phyloP scores from a whole-genome alignment of 1,140 invertebrate genomes.

The Pinna nobilis region DNA sequence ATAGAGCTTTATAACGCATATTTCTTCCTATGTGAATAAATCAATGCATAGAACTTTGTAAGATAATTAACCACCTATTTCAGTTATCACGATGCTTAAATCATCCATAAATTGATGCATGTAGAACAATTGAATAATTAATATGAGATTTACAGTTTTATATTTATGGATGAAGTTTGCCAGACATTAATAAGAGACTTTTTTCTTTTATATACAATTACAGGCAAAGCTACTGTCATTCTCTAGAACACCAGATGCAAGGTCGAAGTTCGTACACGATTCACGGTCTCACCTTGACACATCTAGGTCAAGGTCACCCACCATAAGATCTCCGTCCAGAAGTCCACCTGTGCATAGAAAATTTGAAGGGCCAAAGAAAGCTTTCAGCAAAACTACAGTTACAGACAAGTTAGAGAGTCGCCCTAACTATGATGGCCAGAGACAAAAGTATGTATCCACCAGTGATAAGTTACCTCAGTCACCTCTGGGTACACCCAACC shows the following conservation, averaged over 20 bases:
- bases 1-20: too few relatives aligned
- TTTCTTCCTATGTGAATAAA: too few relatives aligned
- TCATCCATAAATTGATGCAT: too few relatives aligned
- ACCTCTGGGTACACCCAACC: slow-evolving; percentile 50
- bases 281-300: too few relatives aligned
- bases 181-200: background rate
- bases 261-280: background rate
- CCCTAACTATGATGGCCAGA: background rate
- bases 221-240: slow-evolving; percentile 20
- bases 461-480: slow-evolving; percentile 33
- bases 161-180: background rate
- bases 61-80: too few relatives aligned
- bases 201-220: background rate
- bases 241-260: slow-evolving; percentile 18
- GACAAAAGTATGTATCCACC: background rate
- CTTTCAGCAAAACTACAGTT: slow-evolving; percentile 26
- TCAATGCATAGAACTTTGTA: too few relatives aligned
- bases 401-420: background rate
- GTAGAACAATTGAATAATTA: too few relatives aligned
- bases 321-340: slow-evolving; percentile 8
- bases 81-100: too few relatives aligned
- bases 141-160: background rate
- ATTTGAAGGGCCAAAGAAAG: slow-evolving; percentile 10
- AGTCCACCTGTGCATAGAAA: slow-evolving; percentile 10
- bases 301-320: background rate